phyloP scores from a whole-genome alignment of 2,113 vertebrate genomes.

The Micronycteris hirsuta region DNA sequence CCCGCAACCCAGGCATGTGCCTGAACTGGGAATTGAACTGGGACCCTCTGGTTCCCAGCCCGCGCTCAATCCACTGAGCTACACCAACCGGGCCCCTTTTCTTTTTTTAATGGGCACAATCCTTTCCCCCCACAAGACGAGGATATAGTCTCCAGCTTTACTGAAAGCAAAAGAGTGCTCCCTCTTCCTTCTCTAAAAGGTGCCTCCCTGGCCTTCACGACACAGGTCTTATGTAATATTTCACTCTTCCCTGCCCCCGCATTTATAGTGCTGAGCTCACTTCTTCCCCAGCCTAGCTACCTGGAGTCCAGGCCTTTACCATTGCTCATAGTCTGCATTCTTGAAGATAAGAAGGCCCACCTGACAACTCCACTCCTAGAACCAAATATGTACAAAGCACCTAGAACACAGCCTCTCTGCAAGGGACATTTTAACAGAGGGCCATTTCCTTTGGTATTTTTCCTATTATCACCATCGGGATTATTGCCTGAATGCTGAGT shows the following conservation, averaged over 20 bases:
- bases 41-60: too few relatives aligned
- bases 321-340: not conserved
- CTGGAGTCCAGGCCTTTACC: not conserved
- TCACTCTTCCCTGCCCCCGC: not conserved
- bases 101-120: not conserved
- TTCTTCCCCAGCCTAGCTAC: not conserved
- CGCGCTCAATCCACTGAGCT: too few relatives aligned
- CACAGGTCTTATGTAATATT: not conserved
- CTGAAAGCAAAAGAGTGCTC: not conserved
- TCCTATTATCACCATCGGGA: not conserved
- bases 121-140: not conserved
- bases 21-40: too few relatives aligned
- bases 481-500: not conserved
- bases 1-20: too few relatives aligned
- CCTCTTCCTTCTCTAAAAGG: fast-evolving
- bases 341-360: not conserved
- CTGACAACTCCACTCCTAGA: not conserved
- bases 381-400: not conserved
- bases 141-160: not conserved
- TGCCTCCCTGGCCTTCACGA: not conserved
- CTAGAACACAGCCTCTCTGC: not conserved
- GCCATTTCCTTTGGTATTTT: not conserved
- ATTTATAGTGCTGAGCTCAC: not conserved
- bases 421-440: not conserved
- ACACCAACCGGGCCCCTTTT: too few relatives aligned